phyloP scores from a whole-genome alignment of 1,140 invertebrate species.

The Neodiprion virginianus region DNA sequence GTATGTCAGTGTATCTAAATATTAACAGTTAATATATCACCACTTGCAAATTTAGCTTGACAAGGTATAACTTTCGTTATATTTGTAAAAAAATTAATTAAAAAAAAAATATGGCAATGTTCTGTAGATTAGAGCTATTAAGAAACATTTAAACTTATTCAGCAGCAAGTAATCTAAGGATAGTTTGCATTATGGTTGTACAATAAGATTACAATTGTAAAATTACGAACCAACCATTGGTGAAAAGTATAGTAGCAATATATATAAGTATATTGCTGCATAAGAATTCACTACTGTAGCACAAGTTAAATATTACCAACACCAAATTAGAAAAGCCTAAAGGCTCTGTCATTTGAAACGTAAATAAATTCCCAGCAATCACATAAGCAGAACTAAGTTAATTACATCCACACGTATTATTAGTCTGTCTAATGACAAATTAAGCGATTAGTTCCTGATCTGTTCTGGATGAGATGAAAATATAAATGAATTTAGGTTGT shows the following conservation, averaged over 20 bases:
- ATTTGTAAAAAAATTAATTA: too few species aligned
- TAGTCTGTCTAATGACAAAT: neutral
- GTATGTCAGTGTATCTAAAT: neutral
- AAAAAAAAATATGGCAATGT: too few species aligned
- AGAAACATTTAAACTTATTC: too few species aligned
- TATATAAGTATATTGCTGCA: too few species aligned
- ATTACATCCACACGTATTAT: neutral
- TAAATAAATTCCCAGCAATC: neutral
- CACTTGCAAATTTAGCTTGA: slow-evolving; percentile 4
- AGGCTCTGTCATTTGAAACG: neutral
- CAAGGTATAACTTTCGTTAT: too few species aligned
- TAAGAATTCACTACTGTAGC: slow-evolving; percentile 21
- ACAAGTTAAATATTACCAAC: slow-evolving; percentile 25
- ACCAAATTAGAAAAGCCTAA: slow-evolving; percentile 9
- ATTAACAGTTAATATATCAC: slow-evolving; percentile 20
- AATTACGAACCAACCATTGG: slow-evolving; percentile 15
- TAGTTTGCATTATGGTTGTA: slow-evolving; percentile 34
- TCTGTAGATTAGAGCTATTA: too few species aligned
- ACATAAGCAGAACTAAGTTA: slow-evolving; percentile 3
- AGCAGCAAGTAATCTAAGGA: slow-evolving; percentile 31
- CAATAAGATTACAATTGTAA: slow-evolving; percentile 22
- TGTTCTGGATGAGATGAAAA: too few species aligned
- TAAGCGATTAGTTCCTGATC: neutral
- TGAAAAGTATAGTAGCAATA: slow-evolving; percentile 14
- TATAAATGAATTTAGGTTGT: too few species aligned